A percentile compares a stretch with the other conserved stretches of the same genome.
Conservation (phyloP, 1,140 invertebrate species). For the Spodoptera litura region DNA sequence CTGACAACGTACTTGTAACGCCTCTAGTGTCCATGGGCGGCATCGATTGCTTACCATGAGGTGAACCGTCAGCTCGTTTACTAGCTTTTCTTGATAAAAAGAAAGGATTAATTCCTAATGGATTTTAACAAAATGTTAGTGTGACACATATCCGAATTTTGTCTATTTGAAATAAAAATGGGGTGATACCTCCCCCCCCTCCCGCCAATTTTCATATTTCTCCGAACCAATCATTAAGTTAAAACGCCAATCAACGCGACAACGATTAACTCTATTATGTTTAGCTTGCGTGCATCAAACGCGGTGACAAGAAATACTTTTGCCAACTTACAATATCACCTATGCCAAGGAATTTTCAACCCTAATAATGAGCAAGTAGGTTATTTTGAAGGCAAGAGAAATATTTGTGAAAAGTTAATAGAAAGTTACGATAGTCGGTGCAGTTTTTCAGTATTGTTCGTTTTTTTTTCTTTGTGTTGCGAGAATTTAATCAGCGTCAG, state of each 20-base stretch:
- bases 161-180: no score
- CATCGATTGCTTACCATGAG: no score
- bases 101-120: no score
- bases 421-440: constrained; percentile 34
- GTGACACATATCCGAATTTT: no score
- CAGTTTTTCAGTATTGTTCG: constrained; percentile 34
- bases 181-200: background rate
- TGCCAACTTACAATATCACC: background rate
- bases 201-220: background rate
- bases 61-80: no score
- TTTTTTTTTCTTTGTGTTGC: constrained; percentile 1
- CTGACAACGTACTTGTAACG: no score
- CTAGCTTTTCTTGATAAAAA: no score
- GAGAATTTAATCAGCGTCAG: background rate
- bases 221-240: constrained; percentile 37
- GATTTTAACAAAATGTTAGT: no score
- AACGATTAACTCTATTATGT: constrained; percentile 58
- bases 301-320: constrained; percentile 37
- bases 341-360: background rate
- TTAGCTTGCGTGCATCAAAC: constrained; percentile 68
- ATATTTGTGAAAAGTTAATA: constrained; percentile 27
- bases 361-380: background rate
- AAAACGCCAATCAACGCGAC: constrained; percentile 36
- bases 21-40: no score
- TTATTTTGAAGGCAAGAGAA: background rate